Conservation (phyloP, 2,888 invertebrate species). For the Heliconius ismenius region DNA sequence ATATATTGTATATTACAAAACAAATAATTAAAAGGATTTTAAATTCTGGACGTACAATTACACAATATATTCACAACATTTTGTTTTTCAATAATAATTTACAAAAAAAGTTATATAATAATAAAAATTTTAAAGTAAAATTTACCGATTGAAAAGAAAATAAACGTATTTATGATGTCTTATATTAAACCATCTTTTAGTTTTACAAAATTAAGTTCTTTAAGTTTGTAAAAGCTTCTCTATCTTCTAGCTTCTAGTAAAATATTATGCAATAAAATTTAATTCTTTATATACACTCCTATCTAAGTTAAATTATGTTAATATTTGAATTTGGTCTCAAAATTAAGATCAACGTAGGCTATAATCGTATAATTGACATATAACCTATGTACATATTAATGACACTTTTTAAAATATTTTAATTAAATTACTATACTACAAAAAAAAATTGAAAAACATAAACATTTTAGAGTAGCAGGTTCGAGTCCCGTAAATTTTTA, state of each 20-base stretch:
- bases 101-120: background rate
- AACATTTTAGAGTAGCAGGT: background rate
- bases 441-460: background rate
- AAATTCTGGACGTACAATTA: background rate
- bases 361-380: constrained; percentile 29
- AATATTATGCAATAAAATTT: background rate
- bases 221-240: background rate
- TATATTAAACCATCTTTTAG: no score
- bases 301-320: background rate
- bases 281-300: constrained; percentile 1
- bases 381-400: constrained; percentile 5
- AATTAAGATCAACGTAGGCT: constrained; percentile 6
- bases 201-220: background rate
- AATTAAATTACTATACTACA: background rate
- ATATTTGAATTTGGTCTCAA: constrained; percentile 5
- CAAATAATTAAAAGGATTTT: background rate
- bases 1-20: background rate
- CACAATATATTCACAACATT: background rate
- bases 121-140: background rate
- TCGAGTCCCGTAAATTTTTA: background rate
- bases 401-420: no score
- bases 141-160: no score
- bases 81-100: background rate
- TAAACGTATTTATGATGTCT: no score
- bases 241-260: background rate